These are phyloP conservation scores for Mastigias papua DNA, from an alignment of 30 jellyfish, hydroid and myxozoan genomes.

Conservation along the genomic window DNA sequence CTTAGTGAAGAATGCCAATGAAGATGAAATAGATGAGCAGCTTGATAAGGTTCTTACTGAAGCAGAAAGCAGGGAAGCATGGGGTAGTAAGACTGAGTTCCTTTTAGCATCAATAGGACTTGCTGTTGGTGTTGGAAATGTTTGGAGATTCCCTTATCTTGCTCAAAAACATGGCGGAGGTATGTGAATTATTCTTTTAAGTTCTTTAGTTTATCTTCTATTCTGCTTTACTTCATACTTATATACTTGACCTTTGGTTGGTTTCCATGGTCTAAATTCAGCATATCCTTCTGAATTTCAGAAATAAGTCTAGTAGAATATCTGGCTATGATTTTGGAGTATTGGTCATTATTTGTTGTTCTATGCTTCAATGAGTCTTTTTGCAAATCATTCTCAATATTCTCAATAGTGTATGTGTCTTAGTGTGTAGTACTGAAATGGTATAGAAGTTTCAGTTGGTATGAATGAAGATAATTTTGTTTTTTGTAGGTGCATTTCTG, in stretches of 20 bases:
- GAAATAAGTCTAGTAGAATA: too few relatives aligned
- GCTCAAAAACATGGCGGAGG: conserved; percentile 99
- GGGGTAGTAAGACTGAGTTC: conserved; percentile 98
- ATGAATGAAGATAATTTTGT: too few relatives aligned
- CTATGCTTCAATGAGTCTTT: too few relatives aligned
- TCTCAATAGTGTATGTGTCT: too few relatives aligned
- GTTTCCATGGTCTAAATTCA: too few relatives aligned
- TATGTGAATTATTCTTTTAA: background rate
- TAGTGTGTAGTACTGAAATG: too few relatives aligned
- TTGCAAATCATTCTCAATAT: too few relatives aligned
- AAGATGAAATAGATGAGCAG: conserved; percentile 56
- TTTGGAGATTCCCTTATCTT: conserved; percentile 97
- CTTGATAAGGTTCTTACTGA: conserved; percentile 58
- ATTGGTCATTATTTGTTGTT: too few relatives aligned
- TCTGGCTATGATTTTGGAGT: too few relatives aligned
- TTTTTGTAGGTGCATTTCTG: conserved; percentile 84
- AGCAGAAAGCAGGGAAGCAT: conserved; percentile 92
- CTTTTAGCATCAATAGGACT: conserved; percentile 98
- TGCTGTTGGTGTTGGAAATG: conserved; percentile 99
- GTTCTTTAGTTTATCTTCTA: background rate
- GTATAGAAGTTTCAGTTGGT: too few relatives aligned
- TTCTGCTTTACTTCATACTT: background rate
- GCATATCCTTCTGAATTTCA: too few relatives aligned
- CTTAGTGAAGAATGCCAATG: conserved; percentile 43
- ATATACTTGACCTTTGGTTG: background rate